Percentiles rank a stretch among this genome's conserved stretches.
Evolutionary conservation across 2,797 vertebrate genomes (phyloP).

Genomic region (Numenius phaeopus): DNA sequence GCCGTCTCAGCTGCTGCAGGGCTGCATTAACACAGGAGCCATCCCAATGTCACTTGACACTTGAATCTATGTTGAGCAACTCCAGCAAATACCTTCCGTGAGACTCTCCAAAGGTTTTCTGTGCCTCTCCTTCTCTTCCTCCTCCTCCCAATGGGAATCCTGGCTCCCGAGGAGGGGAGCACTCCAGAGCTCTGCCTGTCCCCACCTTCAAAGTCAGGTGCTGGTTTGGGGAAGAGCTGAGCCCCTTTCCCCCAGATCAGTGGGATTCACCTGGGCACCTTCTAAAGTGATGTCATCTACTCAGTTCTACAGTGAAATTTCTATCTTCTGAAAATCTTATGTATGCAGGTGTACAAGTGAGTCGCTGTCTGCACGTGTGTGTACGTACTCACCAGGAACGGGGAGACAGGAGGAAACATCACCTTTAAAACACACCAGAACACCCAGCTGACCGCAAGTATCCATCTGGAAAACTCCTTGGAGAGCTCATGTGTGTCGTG

Average conservation of each 20-base stretch:
- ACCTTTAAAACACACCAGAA: background rate
- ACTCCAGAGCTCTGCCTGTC: background rate
- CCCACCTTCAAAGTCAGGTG: background rate
- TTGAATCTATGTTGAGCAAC: background rate
- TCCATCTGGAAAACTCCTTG: background rate
- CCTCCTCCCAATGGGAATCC: background rate
- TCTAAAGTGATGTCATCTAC: background rate
- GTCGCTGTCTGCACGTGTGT: rapidly evolving
- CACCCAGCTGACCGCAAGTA: background rate
- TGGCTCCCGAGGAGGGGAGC: background rate
- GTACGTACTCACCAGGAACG: rapidly evolving
- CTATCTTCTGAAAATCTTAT: background rate
- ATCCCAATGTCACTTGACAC: background rate
- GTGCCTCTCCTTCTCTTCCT: background rate
- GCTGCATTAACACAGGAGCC: background rate
- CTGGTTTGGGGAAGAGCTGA: background rate
- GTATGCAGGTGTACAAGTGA: background rate
- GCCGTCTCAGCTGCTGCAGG: background rate
- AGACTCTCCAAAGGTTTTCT: background rate
- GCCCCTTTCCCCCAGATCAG: background rate
- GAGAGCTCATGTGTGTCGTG: rapidly evolving
- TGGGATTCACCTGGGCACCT: background rate
- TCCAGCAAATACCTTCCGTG: background rate
- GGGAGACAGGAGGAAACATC: background rate
- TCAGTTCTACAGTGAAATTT: rapidly evolving